These are phyloP conservation scores for Porites lobata DNA, from an alignment of 92 coral and sea anemone species.

Conservation along the genomic window DNA sequence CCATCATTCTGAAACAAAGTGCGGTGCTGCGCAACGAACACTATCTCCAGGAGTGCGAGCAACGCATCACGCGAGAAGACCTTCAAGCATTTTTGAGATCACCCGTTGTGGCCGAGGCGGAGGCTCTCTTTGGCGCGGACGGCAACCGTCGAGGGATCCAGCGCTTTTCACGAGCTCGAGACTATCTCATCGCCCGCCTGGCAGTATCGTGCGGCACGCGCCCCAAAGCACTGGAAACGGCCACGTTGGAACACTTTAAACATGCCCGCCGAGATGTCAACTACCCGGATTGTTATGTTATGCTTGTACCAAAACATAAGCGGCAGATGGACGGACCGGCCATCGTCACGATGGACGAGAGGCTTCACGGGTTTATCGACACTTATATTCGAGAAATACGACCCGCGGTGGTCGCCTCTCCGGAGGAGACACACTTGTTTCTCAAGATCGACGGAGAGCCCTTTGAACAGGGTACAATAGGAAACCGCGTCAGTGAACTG, in stretches of 20 bases:
- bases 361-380: not conserved
- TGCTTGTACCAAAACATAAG: not conserved
- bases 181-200: conserved; percentile 1
- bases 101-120: not conserved
- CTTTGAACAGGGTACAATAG: not conserved
- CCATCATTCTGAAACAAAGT: not conserved
- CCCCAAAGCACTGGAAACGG: not conserved
- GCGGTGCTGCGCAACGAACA: not conserved
- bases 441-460: not conserved
- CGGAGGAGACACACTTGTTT: not conserved
- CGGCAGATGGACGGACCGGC: no score
- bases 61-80: not conserved
- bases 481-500: not conserved
- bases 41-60: not conserved
- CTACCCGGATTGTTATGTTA: not conserved
- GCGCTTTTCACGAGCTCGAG: not conserved
- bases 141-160: not conserved
- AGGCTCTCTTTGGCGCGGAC: not conserved
- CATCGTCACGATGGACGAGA: not conserved
- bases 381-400: conserved; percentile 2
- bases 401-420: not conserved
- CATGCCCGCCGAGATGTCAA: not conserved
- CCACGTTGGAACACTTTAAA: not conserved
- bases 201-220: conserved; percentile 1
- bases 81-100: not conserved